Conservation (phyloP, 30 jellyfish, hydroid and myxozoan genomes). For the Cassiopea xamachana region DNA sequence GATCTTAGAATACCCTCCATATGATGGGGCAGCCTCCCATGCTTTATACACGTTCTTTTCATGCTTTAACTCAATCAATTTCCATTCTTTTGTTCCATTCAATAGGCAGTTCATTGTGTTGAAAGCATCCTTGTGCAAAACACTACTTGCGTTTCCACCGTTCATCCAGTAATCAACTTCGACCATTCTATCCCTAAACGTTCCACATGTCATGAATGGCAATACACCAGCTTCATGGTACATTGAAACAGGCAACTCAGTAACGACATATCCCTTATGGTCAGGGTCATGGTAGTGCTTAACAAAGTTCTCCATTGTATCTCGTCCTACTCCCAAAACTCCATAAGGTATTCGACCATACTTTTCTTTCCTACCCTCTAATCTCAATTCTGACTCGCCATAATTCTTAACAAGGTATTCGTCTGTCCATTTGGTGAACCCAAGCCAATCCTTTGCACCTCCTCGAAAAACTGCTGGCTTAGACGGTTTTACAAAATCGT, state of each 20-base stretch:
- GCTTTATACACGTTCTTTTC: conserved; percentile 85
- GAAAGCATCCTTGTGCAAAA: conserved; percentile 84
- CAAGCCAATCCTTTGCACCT: conserved; percentile 63
- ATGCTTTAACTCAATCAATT: conserved; percentile 68
- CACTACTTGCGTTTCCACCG: conserved; percentile 87
- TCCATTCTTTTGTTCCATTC: conserved; percentile 92
- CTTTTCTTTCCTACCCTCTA: conserved; percentile 82
- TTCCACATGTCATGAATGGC: conserved; percentile 86
- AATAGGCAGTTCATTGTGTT: conserved; percentile 86
- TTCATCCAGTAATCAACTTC: conserved; percentile 88
- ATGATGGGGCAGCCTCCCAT: conserved; percentile 83
- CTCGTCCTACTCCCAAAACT: conserved; percentile 82
- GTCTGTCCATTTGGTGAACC: conserved; percentile 81
- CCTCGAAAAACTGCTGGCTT: conserved; percentile 88
- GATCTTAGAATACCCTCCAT: conserved; percentile 86
- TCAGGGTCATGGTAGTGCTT: conserved; percentile 67
- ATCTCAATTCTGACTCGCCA: conserved; percentile 75
- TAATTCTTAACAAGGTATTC: conserved; percentile 68
- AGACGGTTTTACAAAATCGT: conserved; percentile 74
- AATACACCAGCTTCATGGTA: conserved; percentile 79
- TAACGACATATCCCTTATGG: conserved; percentile 66
- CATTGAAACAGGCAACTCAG: conserved; percentile 88
- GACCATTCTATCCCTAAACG: conserved; percentile 62
- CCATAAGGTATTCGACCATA: conserved; percentile 80
- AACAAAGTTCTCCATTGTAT: conserved; percentile 78